These are phyloP conservation scores for Xanthia togata DNA, from an alignment of 2,888 invertebrate species.

Conservation along the genomic window DNA sequence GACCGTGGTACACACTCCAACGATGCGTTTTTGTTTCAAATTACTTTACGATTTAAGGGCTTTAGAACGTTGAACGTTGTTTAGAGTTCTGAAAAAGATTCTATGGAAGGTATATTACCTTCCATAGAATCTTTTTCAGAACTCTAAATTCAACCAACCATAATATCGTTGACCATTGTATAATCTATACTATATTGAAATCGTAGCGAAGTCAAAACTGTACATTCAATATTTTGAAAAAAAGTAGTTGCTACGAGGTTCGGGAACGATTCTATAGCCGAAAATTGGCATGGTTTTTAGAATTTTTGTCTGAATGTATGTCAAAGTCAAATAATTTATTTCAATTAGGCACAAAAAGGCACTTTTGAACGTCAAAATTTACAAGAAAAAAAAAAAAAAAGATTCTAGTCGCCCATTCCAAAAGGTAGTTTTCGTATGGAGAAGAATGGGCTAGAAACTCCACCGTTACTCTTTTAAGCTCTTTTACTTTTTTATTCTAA, in stretches of 20 bases:
- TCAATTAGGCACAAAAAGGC: too few species aligned
- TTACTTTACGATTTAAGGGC: constrained; percentile 3
- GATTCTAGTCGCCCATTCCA: too few species aligned
- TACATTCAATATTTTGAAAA: background rate
- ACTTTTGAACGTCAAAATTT: too few species aligned
- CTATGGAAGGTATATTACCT: too few species aligned
- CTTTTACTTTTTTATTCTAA: too few species aligned
- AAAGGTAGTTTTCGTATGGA: too few species aligned
- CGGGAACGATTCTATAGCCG: background rate
- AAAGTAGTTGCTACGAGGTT: background rate
- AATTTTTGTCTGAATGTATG: background rate
- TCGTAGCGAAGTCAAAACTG: background rate
- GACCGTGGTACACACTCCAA: constrained; percentile 24
- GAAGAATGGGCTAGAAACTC: too few species aligned
- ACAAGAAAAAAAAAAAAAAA: too few species aligned
- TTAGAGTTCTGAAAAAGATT: too few species aligned
- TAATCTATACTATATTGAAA: background rate
- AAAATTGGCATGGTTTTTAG: background rate
- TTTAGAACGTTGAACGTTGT: too few species aligned
- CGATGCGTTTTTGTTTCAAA: constrained; percentile 40
- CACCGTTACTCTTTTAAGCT: too few species aligned
- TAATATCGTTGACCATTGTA: background rate
- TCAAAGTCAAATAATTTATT: too few species aligned
- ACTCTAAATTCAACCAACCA: background rate
- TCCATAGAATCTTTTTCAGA: background rate